Base-by-base conservation (phyloP, 2,888 invertebrate species). In the Yponomeuta evonymella region DNA sequence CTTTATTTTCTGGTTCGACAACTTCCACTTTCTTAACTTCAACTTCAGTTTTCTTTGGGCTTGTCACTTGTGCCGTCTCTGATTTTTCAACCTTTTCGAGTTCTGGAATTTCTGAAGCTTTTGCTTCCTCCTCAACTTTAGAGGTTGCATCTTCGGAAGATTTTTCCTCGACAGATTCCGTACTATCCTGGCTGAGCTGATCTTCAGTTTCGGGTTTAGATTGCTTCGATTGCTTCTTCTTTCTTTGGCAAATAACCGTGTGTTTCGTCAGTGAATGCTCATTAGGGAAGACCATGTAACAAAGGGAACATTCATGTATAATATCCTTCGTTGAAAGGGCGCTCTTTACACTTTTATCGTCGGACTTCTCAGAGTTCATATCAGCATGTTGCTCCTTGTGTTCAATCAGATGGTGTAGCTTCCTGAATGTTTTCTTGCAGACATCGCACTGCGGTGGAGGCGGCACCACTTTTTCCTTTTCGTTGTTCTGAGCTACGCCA, bases 251-350 rank as follows among this genome's bases (percentile, higher is more conserved):
- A 73, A 84, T 82, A 8, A 84, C 76, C 0, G 85, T 82, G 72
- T 93, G 93, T 75, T 91, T 93, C 71, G 82, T 92, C 11, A 93
- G 76, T 0, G 93, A 92, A 78, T 92, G 91, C 72, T 92, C 92
- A 73, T 93, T 93, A 11, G 93, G 93, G 76, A 93, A 93, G 2
- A 93, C 93, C 92, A 93, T 93, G 74, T 93, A 93, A 75, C 93
- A 93, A 23, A 90, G 83, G 58, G 92, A 85, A 76, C 93, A 93
- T 78, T 93, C 93, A 70, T 93, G 93, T 76, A 93, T 93, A 70
- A 93, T 93, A 72, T 93, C 93, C 78, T 83, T 90, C 15, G 92
- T 88, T 2, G 90, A 90, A 48, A 91, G 75, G 0, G 86, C 81
- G 75, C 89, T 90, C 72, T 90, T 87, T 1, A 86, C 85, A 76